A percentile compares a stretch with the other conserved stretches of the same genome.
Evolutionary conservation across 2,888 invertebrate genomes (phyloP).

Genomic region (Drosophila niveifrons): DNA sequence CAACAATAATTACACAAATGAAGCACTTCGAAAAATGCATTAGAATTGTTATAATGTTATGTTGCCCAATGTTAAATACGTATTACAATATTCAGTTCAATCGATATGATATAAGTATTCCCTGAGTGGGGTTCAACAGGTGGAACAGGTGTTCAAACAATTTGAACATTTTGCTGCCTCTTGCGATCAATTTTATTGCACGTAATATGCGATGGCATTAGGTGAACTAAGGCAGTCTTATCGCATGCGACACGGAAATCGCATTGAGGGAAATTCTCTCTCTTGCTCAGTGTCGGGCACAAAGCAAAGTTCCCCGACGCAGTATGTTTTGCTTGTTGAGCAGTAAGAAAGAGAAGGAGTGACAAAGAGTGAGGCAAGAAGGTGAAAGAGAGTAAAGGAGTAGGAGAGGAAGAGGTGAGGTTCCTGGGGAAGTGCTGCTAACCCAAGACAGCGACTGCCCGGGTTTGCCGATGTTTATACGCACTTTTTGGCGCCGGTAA

Average conservation of each 20-base stretch:
- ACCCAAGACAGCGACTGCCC: conserved; percentile 10
- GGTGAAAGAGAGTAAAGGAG: no score
- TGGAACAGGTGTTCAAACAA: not conserved
- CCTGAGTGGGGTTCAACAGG: not conserved
- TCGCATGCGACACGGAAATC: conserved; percentile 46
- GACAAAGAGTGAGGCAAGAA: not conserved
- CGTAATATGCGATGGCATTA: not conserved
- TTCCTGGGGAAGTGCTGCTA: conserved; percentile 12
- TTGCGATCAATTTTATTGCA: conserved; percentile 2
- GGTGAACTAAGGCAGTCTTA: not conserved
- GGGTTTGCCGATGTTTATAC: conserved; percentile 41
- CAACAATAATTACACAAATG: no score
- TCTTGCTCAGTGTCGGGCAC: not conserved
- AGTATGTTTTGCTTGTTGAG: conserved; percentile 28
- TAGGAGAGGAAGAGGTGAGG: not conserved
- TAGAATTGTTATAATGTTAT: no score
- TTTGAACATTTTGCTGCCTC: not conserved
- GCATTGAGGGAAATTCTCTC: conserved; percentile 45
- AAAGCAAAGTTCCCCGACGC: conserved; percentile 48
- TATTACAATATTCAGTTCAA: no score
- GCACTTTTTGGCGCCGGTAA: conserved; percentile 55
- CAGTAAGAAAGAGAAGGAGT: not conserved
- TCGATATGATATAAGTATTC: not conserved
- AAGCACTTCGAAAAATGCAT: no score
- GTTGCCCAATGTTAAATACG: no score